A percentile compares a stretch with the other conserved stretches of the same genome.
These are phyloP conservation scores for Nipponia nippon DNA, from an alignment of 2,113 vertebrate species.

Conservation along the genomic window DNA sequence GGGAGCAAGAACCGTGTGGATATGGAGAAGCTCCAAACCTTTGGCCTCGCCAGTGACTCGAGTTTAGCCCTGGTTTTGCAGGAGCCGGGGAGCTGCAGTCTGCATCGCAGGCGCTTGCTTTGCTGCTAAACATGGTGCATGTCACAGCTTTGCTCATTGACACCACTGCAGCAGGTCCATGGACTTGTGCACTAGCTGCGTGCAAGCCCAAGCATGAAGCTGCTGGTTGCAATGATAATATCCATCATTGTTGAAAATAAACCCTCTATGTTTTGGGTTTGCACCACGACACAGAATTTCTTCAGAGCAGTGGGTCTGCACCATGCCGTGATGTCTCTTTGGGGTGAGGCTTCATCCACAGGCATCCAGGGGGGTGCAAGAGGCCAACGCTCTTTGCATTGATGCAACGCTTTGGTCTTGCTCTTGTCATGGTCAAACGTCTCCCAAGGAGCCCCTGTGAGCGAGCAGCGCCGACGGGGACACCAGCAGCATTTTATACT, in stretches of 20 bases:
- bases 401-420: not conserved
- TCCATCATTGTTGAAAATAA: not conserved
- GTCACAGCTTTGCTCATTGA: not conserved
- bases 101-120: not conserved
- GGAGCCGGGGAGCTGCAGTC: not conserved
- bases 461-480: fast-evolving
- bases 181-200: too few species aligned
- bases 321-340: not conserved
- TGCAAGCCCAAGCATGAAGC: not conserved
- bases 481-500: not conserved
- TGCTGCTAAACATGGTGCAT: not conserved
- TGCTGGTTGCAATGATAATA: not conserved
- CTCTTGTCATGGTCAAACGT: not conserved
- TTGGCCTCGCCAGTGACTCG: not conserved
- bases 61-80: not conserved
- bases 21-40: not conserved
- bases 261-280: not conserved
- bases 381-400: not conserved
- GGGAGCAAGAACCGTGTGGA: not conserved
- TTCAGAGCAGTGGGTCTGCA: not conserved
- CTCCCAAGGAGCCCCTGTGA: not conserved
- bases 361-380: not conserved
- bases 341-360: not conserved
- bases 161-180: not conserved
- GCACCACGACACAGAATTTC: not conserved